Base-by-base conservation (phyloP, 2,888 invertebrate genomes). In the Metacarcinus magister region DNA sequence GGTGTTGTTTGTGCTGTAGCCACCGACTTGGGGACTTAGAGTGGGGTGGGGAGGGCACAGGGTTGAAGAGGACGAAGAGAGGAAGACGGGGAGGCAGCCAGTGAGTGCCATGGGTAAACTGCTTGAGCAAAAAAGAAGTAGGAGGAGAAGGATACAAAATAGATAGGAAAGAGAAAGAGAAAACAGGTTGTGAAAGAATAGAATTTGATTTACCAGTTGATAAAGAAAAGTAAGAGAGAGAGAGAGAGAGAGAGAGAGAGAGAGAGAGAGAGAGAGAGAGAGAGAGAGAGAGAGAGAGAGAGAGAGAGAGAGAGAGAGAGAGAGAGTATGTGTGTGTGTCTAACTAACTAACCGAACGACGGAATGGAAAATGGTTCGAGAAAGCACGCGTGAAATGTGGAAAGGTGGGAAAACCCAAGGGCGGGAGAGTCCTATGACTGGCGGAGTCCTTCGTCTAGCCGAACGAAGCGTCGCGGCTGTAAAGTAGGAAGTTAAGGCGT, bases 401-500 rank as follows among this genome's bases (percentile, higher is more conserved):
- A 10, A 32, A 28, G 82, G 82, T 32, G 28, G 32, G 16, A 32
- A 82, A 13, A 16, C 2, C n/a, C n/a, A 82, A 28, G 82, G 16
- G 82, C 32, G 82, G 28, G 32, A 46, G 54, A 48, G 92, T 92
- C 60, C 48, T 48, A 39, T 54, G 39, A 54, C 60, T 60, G 28
- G 48, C 92, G 32, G 32, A 23, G 60, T 54, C 48, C 28, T 10
- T 48, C 13, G 92, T 19, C 5, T 48, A 28, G 13, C 39, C 92
- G 92, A 54, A 60, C 32, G 92, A 46, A 60, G 32, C 23, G 54
- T 82, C 82, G 28, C 28, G 32, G 82, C 32, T 82, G 82, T 82
- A 82, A 82, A 82, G 82, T 82, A 82, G 82, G 82, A 82, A 82
- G 82, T 82, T 82, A 82, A 82, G 82, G 82, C 82, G 82, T 82